Base-by-base conservation (phyloP, 2,888 invertebrate species). In the Polydrusus tereticollis region DNA sequence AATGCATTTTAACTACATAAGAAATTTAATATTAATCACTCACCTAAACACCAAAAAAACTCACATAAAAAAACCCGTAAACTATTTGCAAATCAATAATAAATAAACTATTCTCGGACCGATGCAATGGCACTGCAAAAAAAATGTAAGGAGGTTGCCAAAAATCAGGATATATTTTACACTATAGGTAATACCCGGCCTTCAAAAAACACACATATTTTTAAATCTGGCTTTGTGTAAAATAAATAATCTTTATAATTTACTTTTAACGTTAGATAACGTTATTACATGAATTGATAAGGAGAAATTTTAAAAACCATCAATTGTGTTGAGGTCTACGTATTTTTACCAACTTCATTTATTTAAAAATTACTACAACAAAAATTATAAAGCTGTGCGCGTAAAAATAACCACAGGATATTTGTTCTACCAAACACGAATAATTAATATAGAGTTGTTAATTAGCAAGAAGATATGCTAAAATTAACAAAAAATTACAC, bases 81-180 rank as follows among this genome's bases (percentile, higher is more conserved):
- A 2, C n/a, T 14, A 16, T 16, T 41, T 6, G 16, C 4, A 41
- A 41, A 41, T 16, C 14, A 41, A 41, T 41, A 41, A 41, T 5
- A 41, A 16, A 12, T 2, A 21, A 23, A 47, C n/a, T n/a, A 52
- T 52, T 52, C 26, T 52, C 16, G 29, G 52, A 52, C n/a, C 29
- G 26, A 1, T 52, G 29, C 10, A 29, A 29, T 52, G n/a, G 29
- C 52, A 52, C 14, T 50, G 52, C 8, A 29, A 52, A 29, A 52
- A 52, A 45, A 60, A 60, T 18, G 12, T n/a, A 33, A 26, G 26
- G 33, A 45, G 33, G 45, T 59, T 67, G 67, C 59, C 67, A 67
- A 67, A 67, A 67, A 45, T 59, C 36, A 12, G 21, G 38, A 59
- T 45, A 45, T 29, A 8, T n/a, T 12, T 45, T 36, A 14, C 38